These are phyloP conservation scores for Eumeta japonica DNA, from an alignment of 1,140 invertebrate genomes.

Conservation along the genomic window DNA sequence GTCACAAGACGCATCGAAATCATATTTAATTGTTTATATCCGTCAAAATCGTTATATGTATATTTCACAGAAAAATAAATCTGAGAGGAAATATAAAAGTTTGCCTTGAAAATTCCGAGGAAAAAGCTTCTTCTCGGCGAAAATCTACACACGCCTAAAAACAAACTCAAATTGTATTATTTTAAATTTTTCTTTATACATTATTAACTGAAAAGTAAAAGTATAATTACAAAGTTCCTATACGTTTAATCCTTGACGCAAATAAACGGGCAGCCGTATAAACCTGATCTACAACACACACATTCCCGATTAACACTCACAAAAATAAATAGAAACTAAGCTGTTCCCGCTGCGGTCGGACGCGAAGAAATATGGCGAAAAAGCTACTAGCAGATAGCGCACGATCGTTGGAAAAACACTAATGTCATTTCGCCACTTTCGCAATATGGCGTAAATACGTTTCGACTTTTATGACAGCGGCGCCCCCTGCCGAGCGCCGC, in stretches of 20 bases:
- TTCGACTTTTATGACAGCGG: slow-evolving; percentile 44
- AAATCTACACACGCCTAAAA: background rate
- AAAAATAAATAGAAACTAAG: background rate
- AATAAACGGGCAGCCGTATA: too few relatives aligned
- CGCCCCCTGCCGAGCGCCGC: slow-evolving; percentile 37
- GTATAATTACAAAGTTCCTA: too few relatives aligned
- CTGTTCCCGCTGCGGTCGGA: too few relatives aligned
- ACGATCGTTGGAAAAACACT: background rate
- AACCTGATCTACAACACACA: background rate
- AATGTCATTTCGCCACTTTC: slow-evolving; percentile 19
- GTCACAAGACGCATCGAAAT: too few relatives aligned
- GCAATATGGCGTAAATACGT: slow-evolving; percentile 43
- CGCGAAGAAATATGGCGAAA: too few relatives aligned
- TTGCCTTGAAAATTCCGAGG: background rate
- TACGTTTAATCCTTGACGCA: too few relatives aligned
- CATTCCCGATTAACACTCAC: background rate
- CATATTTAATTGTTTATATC: background rate
- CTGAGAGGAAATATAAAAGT: background rate
- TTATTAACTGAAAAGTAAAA: too few relatives aligned
- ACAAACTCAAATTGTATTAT: too few relatives aligned
- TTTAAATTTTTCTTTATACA: too few relatives aligned
- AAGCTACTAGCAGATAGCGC: background rate
- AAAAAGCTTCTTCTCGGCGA: background rate
- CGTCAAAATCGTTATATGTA: background rate
- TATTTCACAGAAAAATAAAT: too few relatives aligned